Base-by-base conservation (phyloP, 2,888 invertebrate genomes). In the Autographa gamma region DNA sequence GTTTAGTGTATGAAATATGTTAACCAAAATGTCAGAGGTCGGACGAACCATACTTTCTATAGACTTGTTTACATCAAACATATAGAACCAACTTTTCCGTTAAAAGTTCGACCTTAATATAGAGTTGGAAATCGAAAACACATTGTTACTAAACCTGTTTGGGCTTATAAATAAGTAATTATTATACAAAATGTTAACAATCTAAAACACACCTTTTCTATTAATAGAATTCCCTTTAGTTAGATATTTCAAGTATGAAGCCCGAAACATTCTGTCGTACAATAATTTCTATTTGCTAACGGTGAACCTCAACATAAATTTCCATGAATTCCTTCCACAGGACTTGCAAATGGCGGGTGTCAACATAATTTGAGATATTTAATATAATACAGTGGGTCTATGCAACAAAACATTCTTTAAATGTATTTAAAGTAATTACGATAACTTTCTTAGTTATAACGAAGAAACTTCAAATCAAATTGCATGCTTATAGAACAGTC, bases 281-380 rank as follows among this genome's bases (percentile, higher is more conserved):
- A 76, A 71, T 74, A 63, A 64, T 59, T 25, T 67, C 59, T 60
- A 34, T 69, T 66, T 72, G 60, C 64, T 41, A 60, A 62, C 66
- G 54, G 14, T 13, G 25, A 56, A 65, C 74, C 48, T 19, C 56
- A 60, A 63, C 48, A 58, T 63, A 48, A 48, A n/a, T 56, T 56
- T 56, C 19, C 25, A 56, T 25, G 54, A 25, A 56, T 56, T 25
- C 54, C 54, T 56, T 19, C 4, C 25, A 19, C 25, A 3, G 9
- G 2, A 54, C 54, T 9, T 19, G 25, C 54, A 56, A 56, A 56
- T 56, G 9, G 54, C 25, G 19, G 13, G 19, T 13, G 25, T 25
- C 19, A 25, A 56, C 13, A 14, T 56, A 56, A 25, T 56, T 13
- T 19, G 0, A 56, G 54, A 56, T 13, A 25, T 56, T 56, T 25